These are phyloP conservation scores for Antedon mediterranea DNA, from an alignment of 53 echinoderm and acorn worm genomes.

Conservation along the genomic window DNA sequence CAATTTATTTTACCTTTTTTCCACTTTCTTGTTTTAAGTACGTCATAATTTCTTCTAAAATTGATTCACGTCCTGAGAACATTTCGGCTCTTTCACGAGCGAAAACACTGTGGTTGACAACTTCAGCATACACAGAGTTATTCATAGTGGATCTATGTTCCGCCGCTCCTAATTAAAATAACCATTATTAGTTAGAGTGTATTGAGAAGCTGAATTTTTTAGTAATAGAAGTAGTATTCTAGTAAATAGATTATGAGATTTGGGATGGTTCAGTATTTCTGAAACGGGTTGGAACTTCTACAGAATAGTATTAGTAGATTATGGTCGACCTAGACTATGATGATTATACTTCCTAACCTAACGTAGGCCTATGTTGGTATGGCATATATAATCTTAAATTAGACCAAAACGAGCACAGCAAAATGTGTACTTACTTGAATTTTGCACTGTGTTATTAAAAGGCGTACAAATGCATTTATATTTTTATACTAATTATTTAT, in stretches of 20 bases:
- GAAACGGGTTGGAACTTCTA: neutral
- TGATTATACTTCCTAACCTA: no score
- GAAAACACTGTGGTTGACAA: constrained; percentile 58
- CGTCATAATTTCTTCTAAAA: constrained; percentile 27
- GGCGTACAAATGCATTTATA: no score
- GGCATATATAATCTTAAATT: no score
- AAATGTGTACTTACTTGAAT: no score
- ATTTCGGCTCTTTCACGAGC: constrained; percentile 56
- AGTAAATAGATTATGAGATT: neutral
- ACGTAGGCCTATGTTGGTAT: no score
- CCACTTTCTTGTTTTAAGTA: constrained; percentile 32
- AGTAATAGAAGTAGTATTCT: no score
- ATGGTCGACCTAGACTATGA: no score
- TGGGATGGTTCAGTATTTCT: neutral
- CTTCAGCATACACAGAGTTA: constrained; percentile 49
- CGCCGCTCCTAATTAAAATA: constrained; percentile 28
- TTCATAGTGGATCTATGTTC: constrained; percentile 29
- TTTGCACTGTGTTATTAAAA: no score
- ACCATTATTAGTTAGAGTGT: no score
- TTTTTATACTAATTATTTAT: no score
- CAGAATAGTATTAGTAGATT: neutral
- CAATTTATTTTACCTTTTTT: constrained; percentile 14
- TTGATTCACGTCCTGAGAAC: constrained; percentile 48
- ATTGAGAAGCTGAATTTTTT: no score
- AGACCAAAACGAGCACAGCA: no score